Evolutionary conservation across 2,797 vertebrate species (phyloP).

Genomic region (Simalia tracyae): DNA sequence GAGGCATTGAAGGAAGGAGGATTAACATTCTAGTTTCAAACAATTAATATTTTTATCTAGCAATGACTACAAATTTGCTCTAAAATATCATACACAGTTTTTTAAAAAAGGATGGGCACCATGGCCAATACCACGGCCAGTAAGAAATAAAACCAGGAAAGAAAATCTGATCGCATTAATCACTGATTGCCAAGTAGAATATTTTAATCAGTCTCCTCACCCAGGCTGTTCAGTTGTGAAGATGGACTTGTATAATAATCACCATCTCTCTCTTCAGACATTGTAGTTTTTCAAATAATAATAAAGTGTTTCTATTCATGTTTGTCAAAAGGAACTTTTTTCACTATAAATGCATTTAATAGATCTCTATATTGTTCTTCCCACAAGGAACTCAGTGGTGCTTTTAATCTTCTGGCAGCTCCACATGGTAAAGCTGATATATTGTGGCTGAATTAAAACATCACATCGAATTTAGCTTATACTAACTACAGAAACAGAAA

Average conservation of each 20-base stretch:
- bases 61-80: background rate
- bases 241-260: background rate
- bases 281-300: background rate
- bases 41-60: background rate
- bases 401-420: background rate
- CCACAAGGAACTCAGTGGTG: background rate
- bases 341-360: background rate
- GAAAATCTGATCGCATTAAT: background rate
- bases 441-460: background rate
- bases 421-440: background rate
- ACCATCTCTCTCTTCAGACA: background rate
- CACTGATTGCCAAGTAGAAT: background rate
- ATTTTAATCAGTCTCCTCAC: conserved; percentile 1
- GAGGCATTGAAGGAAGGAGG: background rate
- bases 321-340: background rate
- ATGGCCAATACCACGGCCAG: background rate
- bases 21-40: background rate
- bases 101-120: background rate
- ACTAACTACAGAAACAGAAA: background rate
- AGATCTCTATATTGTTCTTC: background rate
- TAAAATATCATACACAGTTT: background rate
- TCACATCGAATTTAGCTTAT: background rate
- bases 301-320: background rate
- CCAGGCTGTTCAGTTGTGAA: background rate
- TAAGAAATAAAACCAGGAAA: background rate